Evolutionary conservation across 2,797 vertebrate genomes (phyloP).

Genomic region (Pempheris klunzingeri): DNA sequence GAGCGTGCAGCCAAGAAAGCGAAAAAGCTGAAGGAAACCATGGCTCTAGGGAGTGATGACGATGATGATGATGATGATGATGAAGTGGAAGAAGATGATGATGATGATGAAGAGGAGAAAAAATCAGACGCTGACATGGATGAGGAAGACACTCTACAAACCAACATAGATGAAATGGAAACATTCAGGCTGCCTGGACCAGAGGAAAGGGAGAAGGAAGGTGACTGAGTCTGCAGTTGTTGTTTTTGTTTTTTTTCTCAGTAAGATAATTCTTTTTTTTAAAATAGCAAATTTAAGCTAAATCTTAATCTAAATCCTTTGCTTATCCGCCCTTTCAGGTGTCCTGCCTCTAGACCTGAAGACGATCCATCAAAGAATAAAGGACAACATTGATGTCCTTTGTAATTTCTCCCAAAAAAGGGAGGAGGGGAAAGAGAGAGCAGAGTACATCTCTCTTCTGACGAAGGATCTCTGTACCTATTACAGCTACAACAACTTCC

Average conservation of each 20-base stretch:
- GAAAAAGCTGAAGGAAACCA: constrained; percentile 76
- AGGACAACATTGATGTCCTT: constrained; percentile 94
- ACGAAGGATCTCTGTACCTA: constrained; percentile 93
- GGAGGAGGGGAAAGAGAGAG: constrained; percentile 89
- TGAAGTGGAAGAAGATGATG: constrained; percentile 71
- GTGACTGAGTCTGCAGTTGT: constrained; percentile 76
- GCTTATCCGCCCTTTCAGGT: constrained; percentile 72
- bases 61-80: constrained; percentile 74
- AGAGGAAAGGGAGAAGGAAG: constrained; percentile 89
- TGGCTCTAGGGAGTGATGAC: constrained; percentile 78
- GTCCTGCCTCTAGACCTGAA: constrained; percentile 89
- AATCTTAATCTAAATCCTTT: not conserved
- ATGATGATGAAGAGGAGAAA: constrained; percentile 46
- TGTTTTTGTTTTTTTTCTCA: no score
- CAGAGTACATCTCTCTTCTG: constrained; percentile 90
- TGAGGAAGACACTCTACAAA: constrained; percentile 84
- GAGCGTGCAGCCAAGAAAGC: constrained; percentile 92
- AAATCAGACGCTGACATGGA: constrained; percentile 81
- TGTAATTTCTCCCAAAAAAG: constrained; percentile 90
- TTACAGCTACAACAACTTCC: constrained; percentile 95
- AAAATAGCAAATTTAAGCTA: not conserved
- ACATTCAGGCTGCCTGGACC: constrained; percentile 88
- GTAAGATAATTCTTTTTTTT: not conserved
- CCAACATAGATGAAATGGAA: constrained; percentile 90
- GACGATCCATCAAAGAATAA: constrained; percentile 92